phyloP scores from a whole-genome alignment of 1,140 invertebrate species.

The Campoletis sonorensis region DNA sequence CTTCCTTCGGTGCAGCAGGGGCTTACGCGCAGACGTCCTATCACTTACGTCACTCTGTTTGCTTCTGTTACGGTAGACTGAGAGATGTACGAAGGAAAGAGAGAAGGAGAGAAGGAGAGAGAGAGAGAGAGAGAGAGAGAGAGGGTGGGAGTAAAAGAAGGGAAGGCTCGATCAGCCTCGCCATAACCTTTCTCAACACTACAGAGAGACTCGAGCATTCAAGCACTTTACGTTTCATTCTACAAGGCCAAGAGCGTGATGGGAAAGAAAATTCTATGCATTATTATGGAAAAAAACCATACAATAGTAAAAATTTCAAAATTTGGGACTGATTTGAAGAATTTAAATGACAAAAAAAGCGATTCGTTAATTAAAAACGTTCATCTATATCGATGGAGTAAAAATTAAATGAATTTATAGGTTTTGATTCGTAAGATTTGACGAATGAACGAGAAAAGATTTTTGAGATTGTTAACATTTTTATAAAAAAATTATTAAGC shows the following conservation, averaged over 20 bases:
- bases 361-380: too few relatives aligned
- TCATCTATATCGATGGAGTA: too few relatives aligned
- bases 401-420: too few relatives aligned
- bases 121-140: neutral
- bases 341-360: too few relatives aligned
- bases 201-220: neutral
- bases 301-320: too few relatives aligned
- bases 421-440: too few relatives aligned
- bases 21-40: slow-evolving; percentile 21
- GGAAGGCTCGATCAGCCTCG: slow-evolving; percentile 9
- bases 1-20: slow-evolving; percentile 23
- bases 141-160: slow-evolving; percentile 6
- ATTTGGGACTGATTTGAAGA: too few relatives aligned
- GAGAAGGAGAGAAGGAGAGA: neutral
- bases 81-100: neutral
- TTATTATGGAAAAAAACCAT: too few relatives aligned
- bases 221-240: neutral
- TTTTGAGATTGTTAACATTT: too few relatives aligned
- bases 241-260: neutral
- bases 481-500: too few relatives aligned
- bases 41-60: slow-evolving; percentile 40
- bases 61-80: slow-evolving; percentile 14
- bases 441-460: too few relatives aligned
- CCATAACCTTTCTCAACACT: slow-evolving; percentile 47
- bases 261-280: neutral